phyloP scores from a whole-genome alignment of 2,113 vertebrate genomes.

The Entelurus aequoreus region DNA sequence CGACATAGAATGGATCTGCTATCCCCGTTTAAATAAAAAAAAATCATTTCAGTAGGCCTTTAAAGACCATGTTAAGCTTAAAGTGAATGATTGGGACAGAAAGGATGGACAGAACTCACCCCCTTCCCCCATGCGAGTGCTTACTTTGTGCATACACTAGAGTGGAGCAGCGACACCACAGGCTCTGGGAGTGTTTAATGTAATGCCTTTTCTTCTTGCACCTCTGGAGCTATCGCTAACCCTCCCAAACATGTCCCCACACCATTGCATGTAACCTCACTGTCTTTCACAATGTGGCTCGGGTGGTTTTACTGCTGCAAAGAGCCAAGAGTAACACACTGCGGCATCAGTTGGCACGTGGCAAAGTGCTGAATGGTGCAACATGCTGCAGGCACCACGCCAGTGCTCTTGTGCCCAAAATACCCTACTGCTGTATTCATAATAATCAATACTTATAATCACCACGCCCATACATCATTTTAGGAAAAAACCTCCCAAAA shows the following conservation, averaged over 20 bases:
- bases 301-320: no score
- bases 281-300: slow-evolving; percentile 15
- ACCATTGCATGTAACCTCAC: neutral
- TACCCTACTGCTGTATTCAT: slow-evolving; percentile 4
- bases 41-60: no score
- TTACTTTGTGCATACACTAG: neutral
- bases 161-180: slow-evolving; percentile 2
- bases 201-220: neutral
- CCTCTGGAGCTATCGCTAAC: slow-evolving; percentile 21
- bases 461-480: neutral
- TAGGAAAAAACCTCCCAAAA: no score
- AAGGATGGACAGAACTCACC: neutral
- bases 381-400: neutral
- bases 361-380: no score
- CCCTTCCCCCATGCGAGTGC: neutral
- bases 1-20: no score
- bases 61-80: no score
- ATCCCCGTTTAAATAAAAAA: no score
- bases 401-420: neutral
- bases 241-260: slow-evolving; percentile 7
- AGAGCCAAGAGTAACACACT: neutral
- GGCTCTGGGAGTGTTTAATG: slow-evolving; percentile 25
- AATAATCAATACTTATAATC: neutral
- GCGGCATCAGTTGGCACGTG: no score
- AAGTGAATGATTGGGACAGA: no score